phyloP scores from a whole-genome alignment of 2,888 invertebrate genomes.

The Rhamnusium bicolor region DNA sequence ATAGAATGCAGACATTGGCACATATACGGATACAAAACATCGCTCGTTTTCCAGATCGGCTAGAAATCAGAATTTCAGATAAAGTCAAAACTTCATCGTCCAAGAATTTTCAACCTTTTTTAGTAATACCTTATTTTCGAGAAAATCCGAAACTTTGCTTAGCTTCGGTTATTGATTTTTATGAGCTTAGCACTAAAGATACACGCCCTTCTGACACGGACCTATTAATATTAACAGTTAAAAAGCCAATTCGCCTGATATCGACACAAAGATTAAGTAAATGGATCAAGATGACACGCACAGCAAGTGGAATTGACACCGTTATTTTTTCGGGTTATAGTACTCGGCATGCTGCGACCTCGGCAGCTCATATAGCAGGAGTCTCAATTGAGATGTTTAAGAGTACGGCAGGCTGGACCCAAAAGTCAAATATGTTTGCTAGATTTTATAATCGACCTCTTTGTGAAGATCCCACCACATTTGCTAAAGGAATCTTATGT shows the following conservation, averaged over 20 bases:
- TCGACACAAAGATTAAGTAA: no score
- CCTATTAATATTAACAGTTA: constrained; percentile 39
- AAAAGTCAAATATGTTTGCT: neutral
- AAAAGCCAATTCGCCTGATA: constrained; percentile 45
- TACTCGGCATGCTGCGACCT: constrained; percentile 19
- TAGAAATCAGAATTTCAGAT: no score
- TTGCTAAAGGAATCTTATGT: neutral
- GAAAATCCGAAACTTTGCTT: constrained; percentile 12
- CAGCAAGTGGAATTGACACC: constrained; percentile 24
- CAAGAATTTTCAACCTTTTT: no score
- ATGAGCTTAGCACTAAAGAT: no score
- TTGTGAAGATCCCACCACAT: neutral
- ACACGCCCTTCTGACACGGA: neutral
- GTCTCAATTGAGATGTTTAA: neutral
- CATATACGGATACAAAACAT: neutral
- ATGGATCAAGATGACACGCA: no score
- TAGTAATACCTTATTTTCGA: no score
- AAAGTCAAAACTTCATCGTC: no score
- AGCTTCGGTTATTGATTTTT: neutral
- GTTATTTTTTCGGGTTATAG: constrained; percentile 19
- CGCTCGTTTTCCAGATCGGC: no score
- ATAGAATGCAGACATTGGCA: neutral
- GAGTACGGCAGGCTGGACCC: no score
- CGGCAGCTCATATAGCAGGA: constrained; percentile 20
- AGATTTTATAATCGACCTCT: neutral